Evolutionary conservation across 1,140 invertebrate genomes (phyloP).

Genomic region (Calosoma granatense): DNA sequence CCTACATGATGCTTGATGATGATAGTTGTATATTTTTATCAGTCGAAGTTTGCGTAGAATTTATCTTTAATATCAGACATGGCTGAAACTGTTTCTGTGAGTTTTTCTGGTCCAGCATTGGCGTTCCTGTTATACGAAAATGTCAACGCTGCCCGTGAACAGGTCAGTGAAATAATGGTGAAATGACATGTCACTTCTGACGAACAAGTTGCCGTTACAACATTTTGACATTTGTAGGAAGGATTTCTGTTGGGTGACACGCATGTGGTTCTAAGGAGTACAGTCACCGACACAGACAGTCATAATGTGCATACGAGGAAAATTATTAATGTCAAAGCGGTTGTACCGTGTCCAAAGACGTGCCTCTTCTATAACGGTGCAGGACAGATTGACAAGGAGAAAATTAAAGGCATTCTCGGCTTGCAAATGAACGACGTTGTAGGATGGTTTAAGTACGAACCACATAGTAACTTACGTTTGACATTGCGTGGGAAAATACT

Average conservation of each 20-base stretch:
- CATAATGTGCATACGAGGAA: conserved; percentile 44
- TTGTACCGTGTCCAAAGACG: conserved; percentile 41
- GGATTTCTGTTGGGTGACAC: conserved; percentile 54
- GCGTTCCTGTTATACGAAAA: conserved; percentile 53
- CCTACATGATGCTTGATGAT: too few relatives aligned
- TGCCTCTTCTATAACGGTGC: conserved; percentile 43
- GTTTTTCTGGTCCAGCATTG: conserved; percentile 41
- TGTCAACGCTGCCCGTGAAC: conserved; percentile 41
- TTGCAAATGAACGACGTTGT: conserved; percentile 43
- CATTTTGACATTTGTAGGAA: conserved; percentile 40
- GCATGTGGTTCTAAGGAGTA: conserved; percentile 46
- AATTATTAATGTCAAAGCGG: conserved; percentile 45
- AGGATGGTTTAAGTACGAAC: conserved; percentile 52
- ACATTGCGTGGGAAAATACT: conserved; percentile 46
- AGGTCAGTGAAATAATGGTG: conserved; percentile 39
- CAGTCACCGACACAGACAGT: conserved; percentile 51
- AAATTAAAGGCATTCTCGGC: conserved; percentile 38
- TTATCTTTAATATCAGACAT: too few relatives aligned
- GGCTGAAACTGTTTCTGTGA: conserved; percentile 14
- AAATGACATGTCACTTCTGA: conserved; percentile 5
- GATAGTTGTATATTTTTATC: too few relatives aligned
- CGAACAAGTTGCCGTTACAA: background rate
- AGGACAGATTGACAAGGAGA: conserved; percentile 42
- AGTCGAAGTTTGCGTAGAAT: too few relatives aligned
- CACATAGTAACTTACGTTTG: conserved; percentile 37